Evolutionary conservation across 1,140 invertebrate species (phyloP).

Genomic region (Globodera ellingtonae): DNA sequence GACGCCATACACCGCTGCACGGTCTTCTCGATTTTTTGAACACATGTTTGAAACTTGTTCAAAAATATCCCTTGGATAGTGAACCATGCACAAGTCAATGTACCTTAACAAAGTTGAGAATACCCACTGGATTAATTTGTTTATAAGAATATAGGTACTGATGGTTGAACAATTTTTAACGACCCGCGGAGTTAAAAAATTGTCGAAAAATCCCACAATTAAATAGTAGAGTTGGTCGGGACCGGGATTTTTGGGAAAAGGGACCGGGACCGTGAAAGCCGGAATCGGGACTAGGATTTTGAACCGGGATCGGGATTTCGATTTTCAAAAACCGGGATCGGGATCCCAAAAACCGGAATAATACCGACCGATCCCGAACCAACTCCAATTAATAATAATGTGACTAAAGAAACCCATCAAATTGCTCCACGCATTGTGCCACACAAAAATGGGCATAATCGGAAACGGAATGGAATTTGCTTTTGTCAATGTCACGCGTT

Average conservation of each 20-base stretch:
- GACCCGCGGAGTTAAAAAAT: too few relatives aligned
- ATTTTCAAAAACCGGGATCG: too few relatives aligned
- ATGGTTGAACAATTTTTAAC: too few relatives aligned
- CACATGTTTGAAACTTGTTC: not conserved
- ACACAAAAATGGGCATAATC: not conserved
- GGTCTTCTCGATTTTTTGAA: not conserved
- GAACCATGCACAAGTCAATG: not conserved
- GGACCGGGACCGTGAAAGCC: too few relatives aligned
- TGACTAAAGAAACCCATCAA: not conserved
- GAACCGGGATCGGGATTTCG: too few relatives aligned
- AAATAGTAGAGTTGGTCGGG: too few relatives aligned
- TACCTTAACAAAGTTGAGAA: not conserved
- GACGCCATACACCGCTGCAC: not conserved
- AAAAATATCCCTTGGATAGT: not conserved
- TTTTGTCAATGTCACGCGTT: not conserved
- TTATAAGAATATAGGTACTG: too few relatives aligned
- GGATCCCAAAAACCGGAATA: not conserved
- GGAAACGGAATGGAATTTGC: not conserved
- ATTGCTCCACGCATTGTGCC: not conserved
- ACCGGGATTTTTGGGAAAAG: too few relatives aligned
- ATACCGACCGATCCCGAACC: not conserved
- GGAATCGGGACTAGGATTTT: too few relatives aligned
- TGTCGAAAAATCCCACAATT: too few relatives aligned
- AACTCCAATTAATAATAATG: not conserved
- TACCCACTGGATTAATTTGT: not conserved